A percentile compares a stretch with the other conserved stretches of the same genome.
phyloP scores from a whole-genome alignment of 1,140 invertebrate species.

The Calephelis virginiensis region DNA sequence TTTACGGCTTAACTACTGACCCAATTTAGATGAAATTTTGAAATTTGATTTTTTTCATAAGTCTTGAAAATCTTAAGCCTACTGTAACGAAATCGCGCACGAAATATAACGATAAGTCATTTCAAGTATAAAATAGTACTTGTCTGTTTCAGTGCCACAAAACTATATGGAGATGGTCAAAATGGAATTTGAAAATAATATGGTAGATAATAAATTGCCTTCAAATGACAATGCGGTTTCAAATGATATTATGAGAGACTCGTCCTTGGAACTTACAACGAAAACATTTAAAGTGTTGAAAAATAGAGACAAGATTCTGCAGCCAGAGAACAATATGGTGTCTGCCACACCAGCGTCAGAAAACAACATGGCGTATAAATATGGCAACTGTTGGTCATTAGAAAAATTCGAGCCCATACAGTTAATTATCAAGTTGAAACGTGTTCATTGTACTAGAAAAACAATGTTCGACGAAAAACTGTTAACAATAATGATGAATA shows the following conservation, averaged over 20 bases:
- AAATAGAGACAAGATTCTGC: too few species aligned
- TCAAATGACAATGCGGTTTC: background rate
- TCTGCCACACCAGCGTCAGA: background rate
- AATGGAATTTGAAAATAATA: constrained; percentile 1
- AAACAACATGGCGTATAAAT: background rate
- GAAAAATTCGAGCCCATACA: constrained; percentile 23
- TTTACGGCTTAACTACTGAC: too few species aligned
- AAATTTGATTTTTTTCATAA: too few species aligned
- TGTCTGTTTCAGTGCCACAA: background rate
- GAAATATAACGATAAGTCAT: too few species aligned
- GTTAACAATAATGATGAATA: constrained; percentile 39
- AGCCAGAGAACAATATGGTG: background rate
- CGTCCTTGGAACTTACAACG: too few species aligned
- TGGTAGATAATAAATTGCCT: background rate
- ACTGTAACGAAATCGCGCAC: too few species aligned
- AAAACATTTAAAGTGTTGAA: too few species aligned
- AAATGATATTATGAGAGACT: background rate
- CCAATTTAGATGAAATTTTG: too few species aligned
- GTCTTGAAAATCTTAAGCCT: too few species aligned
- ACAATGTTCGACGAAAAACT: constrained; percentile 35
- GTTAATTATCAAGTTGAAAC: constrained; percentile 21
- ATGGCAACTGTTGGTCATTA: constrained; percentile 26
- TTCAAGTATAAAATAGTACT: too few species aligned
- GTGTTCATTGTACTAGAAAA: constrained; percentile 29
- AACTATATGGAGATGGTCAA: background rate